A percentile compares a stretch with the other conserved stretches of the same genome.
phyloP scores from a whole-genome alignment of 2,797 vertebrate species.

The Cuculus canorus region DNA sequence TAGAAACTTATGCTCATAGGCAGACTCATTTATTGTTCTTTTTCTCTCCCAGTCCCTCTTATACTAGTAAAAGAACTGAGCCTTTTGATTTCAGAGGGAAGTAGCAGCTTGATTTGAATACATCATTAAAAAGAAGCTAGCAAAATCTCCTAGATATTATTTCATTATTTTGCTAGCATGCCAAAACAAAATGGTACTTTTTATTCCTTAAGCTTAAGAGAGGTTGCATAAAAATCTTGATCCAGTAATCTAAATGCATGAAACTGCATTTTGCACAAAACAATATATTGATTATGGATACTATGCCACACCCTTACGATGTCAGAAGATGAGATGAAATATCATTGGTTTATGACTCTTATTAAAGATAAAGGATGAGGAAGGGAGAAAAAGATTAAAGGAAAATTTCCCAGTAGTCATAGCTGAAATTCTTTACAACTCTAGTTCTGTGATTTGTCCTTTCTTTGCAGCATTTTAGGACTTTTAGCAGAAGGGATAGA shows the following conservation, averaged over 20 bases:
- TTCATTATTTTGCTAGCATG: background rate
- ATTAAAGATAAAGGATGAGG: background rate
- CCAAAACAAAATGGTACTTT: fast-evolving
- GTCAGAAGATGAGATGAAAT: background rate
- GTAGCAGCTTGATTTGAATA: background rate
- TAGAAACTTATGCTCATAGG: background rate
- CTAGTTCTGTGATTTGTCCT: background rate
- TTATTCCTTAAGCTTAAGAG: background rate
- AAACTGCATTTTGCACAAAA: background rate
- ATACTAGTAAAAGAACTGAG: background rate
- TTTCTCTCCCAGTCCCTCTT: background rate
- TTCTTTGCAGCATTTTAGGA: background rate
- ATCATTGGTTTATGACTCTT: fast-evolving
- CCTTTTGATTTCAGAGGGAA: background rate
- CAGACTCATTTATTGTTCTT: fast-evolving
- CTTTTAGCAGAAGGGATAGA: background rate
- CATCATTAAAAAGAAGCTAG: background rate
- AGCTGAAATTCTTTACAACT: background rate
- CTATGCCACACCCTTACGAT: background rate
- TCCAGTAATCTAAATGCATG: background rate
- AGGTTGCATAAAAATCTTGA: background rate
- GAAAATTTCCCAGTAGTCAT: background rate
- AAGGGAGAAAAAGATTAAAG: background rate
- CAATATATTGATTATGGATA: background rate
- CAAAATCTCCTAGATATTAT: background rate